These are phyloP conservation scores for Scomber colias DNA, from an alignment of 2,113 vertebrate species.

Conservation along the genomic window DNA sequence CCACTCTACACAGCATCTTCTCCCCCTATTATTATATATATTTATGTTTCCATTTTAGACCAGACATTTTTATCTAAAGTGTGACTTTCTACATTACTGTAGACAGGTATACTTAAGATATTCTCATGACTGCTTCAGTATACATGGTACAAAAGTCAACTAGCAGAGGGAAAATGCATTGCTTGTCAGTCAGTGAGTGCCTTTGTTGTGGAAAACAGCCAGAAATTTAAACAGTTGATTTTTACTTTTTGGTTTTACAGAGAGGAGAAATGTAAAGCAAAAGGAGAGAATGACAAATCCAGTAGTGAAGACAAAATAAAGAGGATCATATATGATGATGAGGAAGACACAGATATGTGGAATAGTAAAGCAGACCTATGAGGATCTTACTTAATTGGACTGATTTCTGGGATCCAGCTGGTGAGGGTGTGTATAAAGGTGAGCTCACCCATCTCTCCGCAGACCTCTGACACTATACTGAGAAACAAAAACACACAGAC, in stretches of 20 bases:
- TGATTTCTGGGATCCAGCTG: conserved; percentile 92
- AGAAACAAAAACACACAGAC: conserved; percentile 31
- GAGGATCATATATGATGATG: not conserved
- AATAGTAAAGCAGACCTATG: conserved; percentile 27
- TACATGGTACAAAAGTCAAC: not conserved
- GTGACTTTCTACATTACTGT: not conserved
- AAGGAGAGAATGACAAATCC: not conserved
- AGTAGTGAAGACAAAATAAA: not conserved
- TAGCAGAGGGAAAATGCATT: not conserved
- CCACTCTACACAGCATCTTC: not conserved
- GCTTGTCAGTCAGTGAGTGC: not conserved
- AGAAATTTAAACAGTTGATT: not conserved
- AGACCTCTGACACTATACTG: conserved; percentile 67
- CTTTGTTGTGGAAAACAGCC: not conserved
- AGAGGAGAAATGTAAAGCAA: not conserved
- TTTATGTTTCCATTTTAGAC: conserved; percentile 24
- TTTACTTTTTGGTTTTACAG: not conserved
- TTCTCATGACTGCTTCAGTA: not conserved
- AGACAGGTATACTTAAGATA: not conserved
- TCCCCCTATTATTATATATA: conserved; percentile 11
- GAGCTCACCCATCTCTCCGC: conserved; percentile 89
- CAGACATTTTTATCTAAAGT: conserved; percentile 6
- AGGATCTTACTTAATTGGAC: conserved; percentile 87
- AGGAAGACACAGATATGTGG: not conserved
- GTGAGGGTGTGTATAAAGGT: conserved; percentile 90